Evolutionary conservation across 2,797 vertebrate genomes (phyloP), one percentile per base, ranked within the genome.

Genomic region (Craterocephalus amniculus): DNA sequence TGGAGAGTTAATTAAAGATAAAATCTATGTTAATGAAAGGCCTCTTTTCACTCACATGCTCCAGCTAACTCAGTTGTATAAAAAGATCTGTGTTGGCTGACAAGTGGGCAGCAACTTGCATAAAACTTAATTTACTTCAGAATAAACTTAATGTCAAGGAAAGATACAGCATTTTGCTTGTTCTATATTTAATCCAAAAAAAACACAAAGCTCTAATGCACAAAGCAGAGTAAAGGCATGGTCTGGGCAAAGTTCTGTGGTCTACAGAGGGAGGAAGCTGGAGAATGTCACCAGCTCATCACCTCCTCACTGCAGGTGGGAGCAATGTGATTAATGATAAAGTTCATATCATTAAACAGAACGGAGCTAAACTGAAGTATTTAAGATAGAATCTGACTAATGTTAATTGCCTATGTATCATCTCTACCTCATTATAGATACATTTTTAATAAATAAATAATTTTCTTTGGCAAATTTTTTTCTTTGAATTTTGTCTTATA

Each of bases 1-100:
- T 62, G 64, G 91, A 88, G 93, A 88, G 79, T 89, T 89, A 91
- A 94, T 94, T 93, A 93, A 78, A 86, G 87, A 90, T 87, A 81
- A 90, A 86, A 67, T 83, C 36, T 58, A 84, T 86, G 78, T 75
- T 89, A 90, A 90, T 84, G 72, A 1, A 56, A 79, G 71, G 56
- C 72, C 57, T 87, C 14, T 6, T 58, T 86, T 74, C 56, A 18
- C 58, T 60, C 54, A 32, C 63, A 79, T 70, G 77, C 81, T 84
- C 61, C 58, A 84, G 38, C 63, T 63, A 84, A 45, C 63, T 63
- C 63, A 4, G 70, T 48, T 51, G 58, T 74, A 77, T 71, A 83
- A 72, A 84, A 34, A 74, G 51, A n/a, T n/a, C n/a, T 4, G 32
- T 64, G 31, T 81, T 72, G 77, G 62, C 70, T 52, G 32, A 67